These are phyloP conservation scores for Melipona bicolor DNA, from an alignment of 2,888 invertebrate species.

Conservation along the genomic window DNA sequence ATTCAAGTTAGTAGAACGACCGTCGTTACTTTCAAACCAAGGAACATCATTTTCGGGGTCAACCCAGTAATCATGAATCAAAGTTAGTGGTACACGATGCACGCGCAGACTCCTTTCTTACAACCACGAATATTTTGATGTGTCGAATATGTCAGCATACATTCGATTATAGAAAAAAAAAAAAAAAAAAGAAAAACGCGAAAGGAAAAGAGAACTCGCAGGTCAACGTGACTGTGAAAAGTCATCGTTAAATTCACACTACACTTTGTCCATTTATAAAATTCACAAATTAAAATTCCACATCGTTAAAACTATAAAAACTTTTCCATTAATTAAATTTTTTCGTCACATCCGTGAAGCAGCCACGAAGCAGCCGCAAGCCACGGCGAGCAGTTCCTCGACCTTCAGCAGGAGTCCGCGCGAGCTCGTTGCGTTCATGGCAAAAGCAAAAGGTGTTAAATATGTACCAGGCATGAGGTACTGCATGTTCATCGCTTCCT, in stretches of 20 bases:
- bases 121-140: not conserved
- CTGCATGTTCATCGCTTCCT: conserved; percentile 98
- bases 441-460: conserved; percentile 72
- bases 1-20: conserved; percentile 61
- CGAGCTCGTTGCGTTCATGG: conserved; percentile 27
- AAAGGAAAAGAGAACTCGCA: not conserved
- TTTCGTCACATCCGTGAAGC: not conserved
- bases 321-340: not conserved
- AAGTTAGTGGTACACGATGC: conserved; percentile 65
- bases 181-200: not conserved
- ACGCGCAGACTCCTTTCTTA: conserved; percentile 48
- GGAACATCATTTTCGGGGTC: conserved; percentile 56
- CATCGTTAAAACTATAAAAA: not conserved
- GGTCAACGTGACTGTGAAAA: not conserved
- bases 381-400: not conserved
- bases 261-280: not conserved
- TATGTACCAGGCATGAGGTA: conserved; percentile 97
- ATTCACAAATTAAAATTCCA: not conserved
- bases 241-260: too few relatives aligned
- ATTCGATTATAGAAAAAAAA: not conserved
- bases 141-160: not conserved
- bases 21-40: conserved; percentile 47
- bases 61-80: conserved; percentile 55
- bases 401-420: conserved; percentile 27
- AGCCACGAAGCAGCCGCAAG: conserved; percentile 1